phyloP scores from a whole-genome alignment of 2,113 vertebrate species.

The Corydoras maculifer region DNA sequence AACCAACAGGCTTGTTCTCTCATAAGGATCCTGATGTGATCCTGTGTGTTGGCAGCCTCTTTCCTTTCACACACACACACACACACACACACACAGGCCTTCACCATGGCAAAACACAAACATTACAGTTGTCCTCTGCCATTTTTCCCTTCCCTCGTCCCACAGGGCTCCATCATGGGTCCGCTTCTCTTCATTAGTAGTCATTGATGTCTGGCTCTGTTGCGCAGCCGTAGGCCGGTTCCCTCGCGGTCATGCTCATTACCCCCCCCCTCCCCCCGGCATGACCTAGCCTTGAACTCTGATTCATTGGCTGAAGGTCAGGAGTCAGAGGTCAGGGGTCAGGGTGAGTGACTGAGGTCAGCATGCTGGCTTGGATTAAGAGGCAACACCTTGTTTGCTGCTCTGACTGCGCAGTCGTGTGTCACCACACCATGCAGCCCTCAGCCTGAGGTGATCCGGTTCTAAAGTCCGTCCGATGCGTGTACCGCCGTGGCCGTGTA shows the following conservation, averaged over 20 bases:
- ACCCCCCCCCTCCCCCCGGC: background rate
- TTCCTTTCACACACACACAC: constrained; percentile 16
- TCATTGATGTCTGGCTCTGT: constrained; percentile 28
- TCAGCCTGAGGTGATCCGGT: constrained; percentile 47
- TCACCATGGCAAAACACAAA: background rate
- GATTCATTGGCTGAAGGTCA: constrained; percentile 29
- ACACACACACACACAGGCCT: constrained; percentile 27
- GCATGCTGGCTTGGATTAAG: constrained; percentile 31
- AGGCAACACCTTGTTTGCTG: constrained; percentile 33
- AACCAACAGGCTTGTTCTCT: constrained; percentile 38
- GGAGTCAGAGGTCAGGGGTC: constrained; percentile 37
- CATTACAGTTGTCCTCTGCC: constrained; percentile 8
- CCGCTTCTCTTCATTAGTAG: constrained; percentile 29
- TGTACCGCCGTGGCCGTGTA: constrained; percentile 45
- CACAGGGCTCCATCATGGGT: constrained; percentile 14
- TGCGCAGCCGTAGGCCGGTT: constrained; percentile 28
- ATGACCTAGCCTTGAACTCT: constrained; percentile 54
- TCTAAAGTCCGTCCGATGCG: constrained; percentile 45
- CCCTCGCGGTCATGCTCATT: too few species aligned
- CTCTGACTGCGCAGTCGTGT: constrained; percentile 8
- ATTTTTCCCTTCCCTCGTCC: constrained; percentile 5
- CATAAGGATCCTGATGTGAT: constrained; percentile 42
- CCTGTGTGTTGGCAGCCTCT: constrained; percentile 36
- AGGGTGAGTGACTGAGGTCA: constrained; percentile 26
- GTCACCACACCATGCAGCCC: background rate